Evolutionary conservation across 2,888 invertebrate species (phyloP).

Genomic region (Aspidiotus rigidus): DNA sequence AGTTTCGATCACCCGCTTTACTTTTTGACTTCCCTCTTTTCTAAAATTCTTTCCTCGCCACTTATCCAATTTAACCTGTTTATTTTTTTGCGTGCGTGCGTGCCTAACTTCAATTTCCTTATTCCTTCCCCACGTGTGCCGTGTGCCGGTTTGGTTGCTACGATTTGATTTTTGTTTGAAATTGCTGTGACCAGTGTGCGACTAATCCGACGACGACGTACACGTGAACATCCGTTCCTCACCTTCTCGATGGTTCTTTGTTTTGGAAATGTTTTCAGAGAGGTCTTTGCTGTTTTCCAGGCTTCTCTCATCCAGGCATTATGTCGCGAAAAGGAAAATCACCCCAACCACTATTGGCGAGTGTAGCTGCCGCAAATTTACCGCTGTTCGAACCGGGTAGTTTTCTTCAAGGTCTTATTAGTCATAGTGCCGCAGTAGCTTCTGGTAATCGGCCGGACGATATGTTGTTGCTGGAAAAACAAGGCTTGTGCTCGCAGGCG

Average conservation of each 20-base stretch:
- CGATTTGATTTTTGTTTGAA: slow-evolving; percentile 19
- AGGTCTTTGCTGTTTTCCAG: slow-evolving; percentile 77
- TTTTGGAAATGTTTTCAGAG: slow-evolving; percentile 56
- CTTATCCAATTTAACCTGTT: background rate
- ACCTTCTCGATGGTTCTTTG: slow-evolving; percentile 45
- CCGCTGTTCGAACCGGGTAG: slow-evolving; percentile 38
- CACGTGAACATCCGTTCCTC: slow-evolving; percentile 18
- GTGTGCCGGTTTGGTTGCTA: slow-evolving; percentile 15
- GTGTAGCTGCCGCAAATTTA: slow-evolving; percentile 45
- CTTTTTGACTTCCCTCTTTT: background rate
- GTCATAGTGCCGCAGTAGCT: slow-evolving; percentile 36
- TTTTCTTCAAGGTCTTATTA: slow-evolving; percentile 45
- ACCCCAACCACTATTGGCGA: slow-evolving; percentile 63
- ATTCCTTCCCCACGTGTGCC: background rate
- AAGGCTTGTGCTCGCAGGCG: slow-evolving; percentile 66
- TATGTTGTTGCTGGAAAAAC: slow-evolving; percentile 64
- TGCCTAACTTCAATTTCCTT: slow-evolving; percentile 12
- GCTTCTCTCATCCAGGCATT: slow-evolving; percentile 67
- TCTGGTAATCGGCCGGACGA: slow-evolving; percentile 51
- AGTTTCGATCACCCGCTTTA: background rate
- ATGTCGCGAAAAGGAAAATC: slow-evolving; percentile 66
- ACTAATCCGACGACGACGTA: slow-evolving; percentile 30
- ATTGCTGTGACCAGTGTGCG: slow-evolving; percentile 9
- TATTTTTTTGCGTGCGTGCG: background rate
- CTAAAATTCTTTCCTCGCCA: background rate